Conservation (phyloP, 2,888 invertebrate genomes). For the Laothoe populi region DNA sequence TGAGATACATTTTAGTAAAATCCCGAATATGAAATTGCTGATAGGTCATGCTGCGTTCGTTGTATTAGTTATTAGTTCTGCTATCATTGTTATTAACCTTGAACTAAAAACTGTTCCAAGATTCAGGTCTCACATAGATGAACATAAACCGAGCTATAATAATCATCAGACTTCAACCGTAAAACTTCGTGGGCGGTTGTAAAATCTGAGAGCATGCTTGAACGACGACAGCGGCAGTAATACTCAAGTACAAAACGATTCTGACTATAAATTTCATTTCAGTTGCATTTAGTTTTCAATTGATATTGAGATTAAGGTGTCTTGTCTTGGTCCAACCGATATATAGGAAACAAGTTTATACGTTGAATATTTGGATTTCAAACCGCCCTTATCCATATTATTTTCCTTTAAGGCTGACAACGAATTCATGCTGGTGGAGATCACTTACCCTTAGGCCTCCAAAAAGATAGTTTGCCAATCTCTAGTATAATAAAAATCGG, state of each 20-base stretch:
- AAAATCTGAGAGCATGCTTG: slow-evolving; percentile 4
- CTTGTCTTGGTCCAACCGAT: no score
- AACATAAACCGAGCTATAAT: background rate
- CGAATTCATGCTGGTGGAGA: no score
- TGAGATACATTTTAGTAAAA: background rate
- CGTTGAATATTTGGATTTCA: no score
- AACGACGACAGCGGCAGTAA: background rate
- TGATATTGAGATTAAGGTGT: background rate
- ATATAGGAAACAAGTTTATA: no score
- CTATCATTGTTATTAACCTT: background rate
- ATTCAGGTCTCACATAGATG: background rate
- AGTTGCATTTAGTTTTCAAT: background rate
- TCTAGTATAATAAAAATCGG: no score
- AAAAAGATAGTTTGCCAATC: no score
- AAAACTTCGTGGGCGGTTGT: background rate
- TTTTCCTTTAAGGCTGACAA: no score
- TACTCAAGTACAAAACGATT: background rate
- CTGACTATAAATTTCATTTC: background rate
- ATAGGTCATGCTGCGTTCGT: no score
- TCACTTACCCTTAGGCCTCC: no score
- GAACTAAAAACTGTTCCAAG: slow-evolving; percentile 1
- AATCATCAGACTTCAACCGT: background rate
- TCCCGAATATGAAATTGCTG: no score
- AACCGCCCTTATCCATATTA: no score
- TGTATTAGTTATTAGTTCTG: background rate